A percentile compares a stretch with the other conserved stretches of the same genome.
Evolutionary conservation across 2,113 vertebrate genomes (phyloP).

Genomic region (Probosciger aterrimus): DNA sequence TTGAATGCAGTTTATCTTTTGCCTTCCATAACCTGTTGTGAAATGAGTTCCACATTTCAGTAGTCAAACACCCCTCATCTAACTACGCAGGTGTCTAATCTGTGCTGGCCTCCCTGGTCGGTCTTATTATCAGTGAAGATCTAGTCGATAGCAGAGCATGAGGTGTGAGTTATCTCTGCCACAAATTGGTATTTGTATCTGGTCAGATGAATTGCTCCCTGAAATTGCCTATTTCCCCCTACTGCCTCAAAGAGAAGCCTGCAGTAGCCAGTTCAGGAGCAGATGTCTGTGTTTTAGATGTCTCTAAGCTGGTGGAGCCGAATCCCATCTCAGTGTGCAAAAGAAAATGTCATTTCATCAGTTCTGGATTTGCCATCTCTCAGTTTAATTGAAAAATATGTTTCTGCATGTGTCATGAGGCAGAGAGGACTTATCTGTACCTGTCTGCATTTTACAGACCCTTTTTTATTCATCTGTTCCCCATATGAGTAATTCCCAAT

Average conservation of each 20-base stretch:
- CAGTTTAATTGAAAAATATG: constrained; percentile 27
- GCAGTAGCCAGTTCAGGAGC: not conserved
- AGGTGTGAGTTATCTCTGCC: not conserved
- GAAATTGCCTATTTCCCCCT: not conserved
- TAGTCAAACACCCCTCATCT: not conserved
- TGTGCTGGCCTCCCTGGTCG: not conserved
- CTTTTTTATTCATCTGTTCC: not conserved
- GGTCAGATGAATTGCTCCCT: not conserved
- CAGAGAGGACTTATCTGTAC: not conserved
- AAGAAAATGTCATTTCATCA: constrained; percentile 33
- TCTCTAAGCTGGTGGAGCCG: not conserved
- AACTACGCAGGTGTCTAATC: not conserved
- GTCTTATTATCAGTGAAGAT: not conserved
- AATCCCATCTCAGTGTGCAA: not conserved
- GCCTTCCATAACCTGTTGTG: not conserved
- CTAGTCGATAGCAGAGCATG: not conserved
- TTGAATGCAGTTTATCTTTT: constrained; percentile 8
- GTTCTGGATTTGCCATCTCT: constrained; percentile 15
- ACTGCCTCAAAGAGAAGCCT: not conserved
- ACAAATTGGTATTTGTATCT: not conserved
- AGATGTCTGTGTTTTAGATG: not conserved
- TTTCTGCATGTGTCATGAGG: not conserved
- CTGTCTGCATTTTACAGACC: not conserved
- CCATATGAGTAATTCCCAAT: not conserved
- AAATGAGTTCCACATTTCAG: not conserved